A percentile compares a stretch with the other conserved stretches of the same genome.
These are phyloP conservation scores for Acanthacorydalis orientalis DNA, from an alignment of 2,888 invertebrate genomes.

Conservation along the genomic window DNA sequence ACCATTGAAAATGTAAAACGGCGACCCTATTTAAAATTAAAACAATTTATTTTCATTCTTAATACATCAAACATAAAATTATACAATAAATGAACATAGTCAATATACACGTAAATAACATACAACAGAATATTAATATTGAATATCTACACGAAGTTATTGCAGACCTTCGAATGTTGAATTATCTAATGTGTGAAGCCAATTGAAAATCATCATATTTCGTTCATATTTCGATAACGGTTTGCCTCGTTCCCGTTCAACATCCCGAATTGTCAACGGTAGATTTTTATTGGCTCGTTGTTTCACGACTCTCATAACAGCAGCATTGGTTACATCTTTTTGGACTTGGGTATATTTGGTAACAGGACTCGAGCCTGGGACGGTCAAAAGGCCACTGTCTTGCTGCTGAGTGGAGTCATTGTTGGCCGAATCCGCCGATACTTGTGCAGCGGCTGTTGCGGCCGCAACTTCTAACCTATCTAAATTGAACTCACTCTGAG, in stretches of 20 bases:
- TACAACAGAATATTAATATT: background rate
- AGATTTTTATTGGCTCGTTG: constrained; percentile 32
- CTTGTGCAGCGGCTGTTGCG: constrained; percentile 27
- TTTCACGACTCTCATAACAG: constrained; percentile 24
- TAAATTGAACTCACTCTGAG: constrained; percentile 71
- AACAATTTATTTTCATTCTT: no score
- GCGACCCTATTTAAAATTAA: no score
- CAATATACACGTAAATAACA: no score
- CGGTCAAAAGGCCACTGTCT: constrained; percentile 4
- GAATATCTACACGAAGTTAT: constrained; percentile 11
- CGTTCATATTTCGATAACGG: constrained; percentile 77
- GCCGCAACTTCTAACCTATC: constrained; percentile 51
- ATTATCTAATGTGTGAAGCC: constrained; percentile 77
- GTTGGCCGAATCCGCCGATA: constrained; percentile 11
- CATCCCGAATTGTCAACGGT: constrained; percentile 57
- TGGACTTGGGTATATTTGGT: constrained; percentile 6
- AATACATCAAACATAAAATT: no score
- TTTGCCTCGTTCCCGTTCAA: constrained; percentile 66
- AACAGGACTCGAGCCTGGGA: constrained; percentile 6
- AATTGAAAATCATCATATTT: constrained; percentile 93
- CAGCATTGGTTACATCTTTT: constrained; percentile 2
- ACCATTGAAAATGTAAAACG: no score
- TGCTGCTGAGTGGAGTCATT: constrained; percentile 3
- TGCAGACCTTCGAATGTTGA: constrained; percentile 35
- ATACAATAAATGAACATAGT: no score